Conservation (phyloP, 2,888 invertebrate genomes). For the Ectobius pallidus region DNA sequence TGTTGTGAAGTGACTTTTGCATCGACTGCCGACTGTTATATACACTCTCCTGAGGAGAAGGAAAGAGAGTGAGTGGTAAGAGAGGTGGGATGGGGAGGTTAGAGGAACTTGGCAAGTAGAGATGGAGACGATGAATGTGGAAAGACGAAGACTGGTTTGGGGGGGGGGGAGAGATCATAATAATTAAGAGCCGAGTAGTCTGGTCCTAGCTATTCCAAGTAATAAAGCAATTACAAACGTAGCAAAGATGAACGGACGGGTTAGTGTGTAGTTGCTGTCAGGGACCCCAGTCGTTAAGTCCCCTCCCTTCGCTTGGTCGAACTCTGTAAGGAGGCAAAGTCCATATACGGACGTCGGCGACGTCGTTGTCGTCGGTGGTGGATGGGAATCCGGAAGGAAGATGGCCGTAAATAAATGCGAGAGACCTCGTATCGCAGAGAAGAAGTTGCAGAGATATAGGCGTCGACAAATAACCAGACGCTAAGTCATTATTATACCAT, state of each 20-base stretch:
- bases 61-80: conserved; percentile 6
- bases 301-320: conserved; percentile 13
- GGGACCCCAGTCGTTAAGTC: conserved; percentile 39
- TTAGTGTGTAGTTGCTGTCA: conserved; percentile 34
- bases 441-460: too few relatives aligned
- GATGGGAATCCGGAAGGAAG: conserved; percentile 41
- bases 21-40: neutral
- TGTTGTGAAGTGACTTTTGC: too few relatives aligned
- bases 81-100: conserved; percentile 9
- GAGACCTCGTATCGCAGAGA: conserved; percentile 21
- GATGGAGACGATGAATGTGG: conserved; percentile 8
- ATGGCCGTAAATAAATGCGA: conserved; percentile 43
- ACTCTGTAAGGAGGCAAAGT: conserved; percentile 2
- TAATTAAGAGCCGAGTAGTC: conserved; percentile 36
- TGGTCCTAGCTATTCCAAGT: conserved; percentile 40
- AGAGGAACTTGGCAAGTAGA: conserved; percentile 35
- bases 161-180: conserved; percentile 24
- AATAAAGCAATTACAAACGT: conserved; percentile 44
- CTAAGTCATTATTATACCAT: too few relatives aligned
- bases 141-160: neutral
- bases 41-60: neutral
- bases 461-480: neutral
- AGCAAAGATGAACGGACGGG: conserved; percentile 40
- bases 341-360: conserved; percentile 17
- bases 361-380: neutral